Conservation (phyloP, 2,888 invertebrate genomes). For the Drosophila histrio region DNA sequence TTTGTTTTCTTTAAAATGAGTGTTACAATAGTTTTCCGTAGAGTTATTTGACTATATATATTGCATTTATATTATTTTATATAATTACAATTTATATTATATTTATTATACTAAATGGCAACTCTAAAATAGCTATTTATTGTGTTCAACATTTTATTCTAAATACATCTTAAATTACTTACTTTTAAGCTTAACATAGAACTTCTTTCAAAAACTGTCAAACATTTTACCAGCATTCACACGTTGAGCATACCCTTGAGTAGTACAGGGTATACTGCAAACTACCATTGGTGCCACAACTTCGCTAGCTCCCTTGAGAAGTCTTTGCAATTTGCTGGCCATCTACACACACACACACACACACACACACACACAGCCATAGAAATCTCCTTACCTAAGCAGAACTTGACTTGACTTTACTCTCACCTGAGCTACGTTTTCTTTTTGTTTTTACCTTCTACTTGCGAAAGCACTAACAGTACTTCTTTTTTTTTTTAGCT, state of each 20-base stretch:
- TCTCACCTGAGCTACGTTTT: slow-evolving; percentile 45
- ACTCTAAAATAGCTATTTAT: too few species aligned
- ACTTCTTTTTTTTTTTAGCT: slow-evolving; percentile 12
- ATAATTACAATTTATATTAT: too few species aligned
- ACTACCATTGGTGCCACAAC: slow-evolving; percentile 36
- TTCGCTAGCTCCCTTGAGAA: slow-evolving; percentile 52
- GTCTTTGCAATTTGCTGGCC: slow-evolving; percentile 54
- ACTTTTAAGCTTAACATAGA: too few species aligned
- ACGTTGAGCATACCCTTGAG: not conserved
- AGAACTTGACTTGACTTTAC: slow-evolving; percentile 23
- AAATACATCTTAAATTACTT: too few species aligned
- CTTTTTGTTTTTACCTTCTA: slow-evolving; percentile 7
- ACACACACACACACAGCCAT: not conserved
- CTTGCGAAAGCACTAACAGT: slow-evolving; percentile 19
- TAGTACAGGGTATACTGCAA: slow-evolving; percentile 28
- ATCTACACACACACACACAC: slow-evolving; percentile 16
- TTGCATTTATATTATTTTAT: too few species aligned
- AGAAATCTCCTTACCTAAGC: slow-evolving; percentile 3
- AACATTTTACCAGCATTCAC: too few species aligned
- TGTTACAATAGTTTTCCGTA: too few species aligned
- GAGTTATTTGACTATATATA: too few species aligned
- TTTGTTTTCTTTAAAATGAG: too few species aligned
- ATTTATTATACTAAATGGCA: too few species aligned
- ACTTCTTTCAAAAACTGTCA: not conserved
- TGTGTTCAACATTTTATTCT: too few species aligned